phyloP scores from a whole-genome alignment of 2,888 invertebrate genomes.

The Rhyacophila evoluta region DNA sequence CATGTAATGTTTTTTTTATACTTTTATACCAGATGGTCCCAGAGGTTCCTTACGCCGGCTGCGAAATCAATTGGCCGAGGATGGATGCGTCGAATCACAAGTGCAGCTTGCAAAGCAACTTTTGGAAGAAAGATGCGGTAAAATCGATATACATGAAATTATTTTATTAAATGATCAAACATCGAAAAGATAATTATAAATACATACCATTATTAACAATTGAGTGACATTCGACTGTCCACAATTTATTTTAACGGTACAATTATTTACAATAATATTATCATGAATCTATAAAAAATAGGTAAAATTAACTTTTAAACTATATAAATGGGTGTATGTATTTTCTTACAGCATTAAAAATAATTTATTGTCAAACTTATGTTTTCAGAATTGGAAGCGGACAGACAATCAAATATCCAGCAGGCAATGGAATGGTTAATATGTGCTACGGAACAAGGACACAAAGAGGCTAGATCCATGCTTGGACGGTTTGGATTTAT shows the following conservation, averaged over 20 bases:
- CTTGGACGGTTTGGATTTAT: conserved; percentile 68
- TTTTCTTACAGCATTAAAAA: too few species aligned
- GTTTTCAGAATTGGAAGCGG: conserved; percentile 74
- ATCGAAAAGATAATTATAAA: too few species aligned
- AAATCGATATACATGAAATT: conserved; percentile 57
- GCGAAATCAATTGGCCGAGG: conserved; percentile 83
- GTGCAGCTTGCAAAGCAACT: conserved; percentile 88
- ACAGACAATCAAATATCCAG: conserved; percentile 81
- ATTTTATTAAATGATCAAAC: too few species aligned
- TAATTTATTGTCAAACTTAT: too few species aligned
- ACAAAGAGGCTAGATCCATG: conserved; percentile 85
- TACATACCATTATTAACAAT: too few species aligned
- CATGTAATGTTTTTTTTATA: conserved; percentile 26
- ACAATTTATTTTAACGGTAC: too few species aligned
- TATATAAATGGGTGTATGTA: too few species aligned
- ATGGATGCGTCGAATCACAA: conserved; percentile 91
- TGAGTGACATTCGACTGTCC: too few species aligned
- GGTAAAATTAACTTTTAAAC: too few species aligned
- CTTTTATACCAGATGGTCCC: conserved; percentile 71
- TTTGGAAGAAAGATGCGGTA: conserved; percentile 83
- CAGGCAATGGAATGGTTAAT: conserved; percentile 91
- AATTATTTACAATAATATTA: too few species aligned
- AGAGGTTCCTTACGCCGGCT: conserved; percentile 74
- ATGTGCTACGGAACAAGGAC: conserved; percentile 94
- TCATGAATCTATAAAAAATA: too few species aligned